Evolutionary conservation across 2,797 vertebrate species (phyloP), one percentile per base, ranked within the genome.

Genomic region (Pseudochaenichthys georgianus): DNA sequence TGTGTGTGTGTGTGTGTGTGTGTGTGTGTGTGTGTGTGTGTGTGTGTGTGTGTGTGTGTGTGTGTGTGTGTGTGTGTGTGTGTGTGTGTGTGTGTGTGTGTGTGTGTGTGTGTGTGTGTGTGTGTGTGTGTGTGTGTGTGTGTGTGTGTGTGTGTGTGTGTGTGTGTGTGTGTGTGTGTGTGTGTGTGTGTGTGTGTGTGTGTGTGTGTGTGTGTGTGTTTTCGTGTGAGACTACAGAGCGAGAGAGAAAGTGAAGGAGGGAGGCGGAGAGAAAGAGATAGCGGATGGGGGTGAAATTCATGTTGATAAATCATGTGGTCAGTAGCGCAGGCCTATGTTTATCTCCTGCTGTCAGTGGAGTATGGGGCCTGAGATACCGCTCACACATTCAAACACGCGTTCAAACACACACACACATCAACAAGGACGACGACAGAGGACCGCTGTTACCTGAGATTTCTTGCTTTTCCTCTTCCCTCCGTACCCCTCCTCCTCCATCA

Each of bases 241-340:
- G 34, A 68, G 66, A 34, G 68, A 76, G 59, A 64, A 54, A 77
- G 68, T n/a, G 70, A 83, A 64, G 63, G 80, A 67, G 64, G 42
- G 72, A 34, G 64, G 52, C 3, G 38, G 60, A 28, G 81, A 78
- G 71, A 75, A 17, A 79, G 75, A 80, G 82, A 82, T 80, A 73
- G 86, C 5, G 78, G 73, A 79, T 70, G 79, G 70, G 76, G 84
- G 81, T 80, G 90, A 85, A 91, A 92, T 94, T 89, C 89, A 78
- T 89, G 92, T 92, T 93, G 93, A 94, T 94, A 94, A 93, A 94
- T 94, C 94, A 94, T 92, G 85, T 89, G 90, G 91, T 94, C 93
- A 92, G 87, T 88, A 69, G 87, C 87, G 85, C 81, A 86, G 88
- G 85, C 84, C 86, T 76, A 54, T 93, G 92, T 94, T 94, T 94